phyloP scores from a whole-genome alignment of 2,888 invertebrate genomes.

The Drosophila robusta region DNA sequence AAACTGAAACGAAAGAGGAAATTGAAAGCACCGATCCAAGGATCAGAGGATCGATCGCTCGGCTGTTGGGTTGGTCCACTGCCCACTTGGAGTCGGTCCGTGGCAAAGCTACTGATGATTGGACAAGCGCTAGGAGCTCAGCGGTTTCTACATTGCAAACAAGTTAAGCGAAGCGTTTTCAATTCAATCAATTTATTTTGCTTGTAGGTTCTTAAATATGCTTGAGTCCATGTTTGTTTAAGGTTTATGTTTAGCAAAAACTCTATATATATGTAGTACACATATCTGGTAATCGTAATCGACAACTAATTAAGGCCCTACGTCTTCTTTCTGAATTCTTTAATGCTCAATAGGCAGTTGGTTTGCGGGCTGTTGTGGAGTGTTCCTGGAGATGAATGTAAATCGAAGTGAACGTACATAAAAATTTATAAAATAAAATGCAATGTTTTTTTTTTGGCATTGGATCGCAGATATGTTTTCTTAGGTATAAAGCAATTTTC shows the following conservation, averaged over 20 bases:
- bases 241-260: constrained; percentile 59
- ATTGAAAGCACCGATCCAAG: background rate
- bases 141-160: constrained; percentile 30
- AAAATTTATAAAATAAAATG: constrained; percentile 11
- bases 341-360: constrained; percentile 44
- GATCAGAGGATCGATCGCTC: background rate
- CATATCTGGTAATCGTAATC: constrained; percentile 32
- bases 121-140: constrained; percentile 4
- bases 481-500: constrained; percentile 48
- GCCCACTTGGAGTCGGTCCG: constrained; percentile 2
- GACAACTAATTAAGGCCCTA: constrained; percentile 60
- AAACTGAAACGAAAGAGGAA: constrained; percentile 86
- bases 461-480: constrained; percentile 61
- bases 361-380: constrained; percentile 13
- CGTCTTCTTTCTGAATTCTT: constrained; percentile 14
- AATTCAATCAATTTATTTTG: constrained; percentile 61
- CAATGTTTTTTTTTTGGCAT: constrained; percentile 42
- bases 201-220: constrained; percentile 56
- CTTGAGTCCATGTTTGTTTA: constrained; percentile 69
- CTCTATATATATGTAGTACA: constrained; percentile 31
- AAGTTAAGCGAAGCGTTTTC: constrained; percentile 54
- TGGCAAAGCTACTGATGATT: constrained; percentile 27
- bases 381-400: constrained; percentile 9
- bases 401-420: constrained; percentile 1
- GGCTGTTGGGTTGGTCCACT: background rate